Percentiles rank a stretch among this genome's conserved stretches.
These are phyloP conservation scores for Sminthurides bifidus DNA, from an alignment of 1,140 invertebrate genomes.

Conservation along the genomic window DNA sequence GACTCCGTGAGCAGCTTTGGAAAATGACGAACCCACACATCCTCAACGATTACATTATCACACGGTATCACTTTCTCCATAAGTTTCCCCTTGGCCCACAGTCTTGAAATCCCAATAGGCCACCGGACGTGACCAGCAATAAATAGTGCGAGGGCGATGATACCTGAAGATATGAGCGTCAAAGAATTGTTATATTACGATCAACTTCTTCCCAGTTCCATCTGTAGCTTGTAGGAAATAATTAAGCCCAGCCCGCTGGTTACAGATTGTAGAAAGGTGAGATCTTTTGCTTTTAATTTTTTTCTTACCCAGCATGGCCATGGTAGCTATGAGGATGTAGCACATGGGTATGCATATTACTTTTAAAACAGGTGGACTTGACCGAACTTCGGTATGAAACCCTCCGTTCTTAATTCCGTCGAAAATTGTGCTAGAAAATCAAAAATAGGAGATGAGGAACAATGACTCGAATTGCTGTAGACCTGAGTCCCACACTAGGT, in stretches of 20 bases:
- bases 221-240: conserved; percentile 6
- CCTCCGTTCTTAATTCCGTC: conserved; percentile 26
- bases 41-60: conserved; percentile 51
- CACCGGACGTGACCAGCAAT: conserved; percentile 53
- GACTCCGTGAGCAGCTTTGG: conserved; percentile 64
- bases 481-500: no score
- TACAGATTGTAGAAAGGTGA: conserved; percentile 3
- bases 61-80: conserved; percentile 45
- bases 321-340: conserved; percentile 30
- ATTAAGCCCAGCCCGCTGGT: conserved; percentile 11
- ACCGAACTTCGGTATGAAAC: conserved; percentile 31
- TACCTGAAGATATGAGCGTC: conserved; percentile 35
- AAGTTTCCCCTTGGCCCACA: conserved; percentile 38
- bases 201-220: not conserved
- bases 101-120: conserved; percentile 45
- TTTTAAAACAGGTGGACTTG: conserved; percentile 18
- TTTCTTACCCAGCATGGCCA: conserved; percentile 30
- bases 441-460: conserved; percentile 18
- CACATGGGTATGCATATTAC: conserved; percentile 33
- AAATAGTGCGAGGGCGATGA: conserved; percentile 50
- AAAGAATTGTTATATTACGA: not conserved
- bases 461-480: no score
- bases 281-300: no score
- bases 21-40: conserved; percentile 59
- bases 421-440: conserved; percentile 18